phyloP scores from a whole-genome alignment of 2,797 vertebrate genomes.

The Pachyuromys duprasi region DNA sequence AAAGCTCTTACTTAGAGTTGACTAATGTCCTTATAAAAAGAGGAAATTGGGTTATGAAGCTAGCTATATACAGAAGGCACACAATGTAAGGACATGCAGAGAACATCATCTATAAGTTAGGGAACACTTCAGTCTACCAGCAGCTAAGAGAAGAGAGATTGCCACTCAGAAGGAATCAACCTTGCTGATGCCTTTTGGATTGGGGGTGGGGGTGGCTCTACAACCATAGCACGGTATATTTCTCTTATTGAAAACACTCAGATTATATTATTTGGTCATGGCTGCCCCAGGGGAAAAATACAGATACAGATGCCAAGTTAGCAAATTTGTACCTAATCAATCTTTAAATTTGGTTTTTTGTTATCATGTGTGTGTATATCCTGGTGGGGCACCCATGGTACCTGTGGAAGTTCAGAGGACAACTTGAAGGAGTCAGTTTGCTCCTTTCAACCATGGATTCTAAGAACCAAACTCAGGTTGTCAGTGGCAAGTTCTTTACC shows the following conservation, averaged over 20 bases:
- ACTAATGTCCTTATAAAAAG: slow-evolving; percentile 16
- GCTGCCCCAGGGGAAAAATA: background rate
- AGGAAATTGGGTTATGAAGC: background rate
- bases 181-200: background rate
- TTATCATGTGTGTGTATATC: background rate
- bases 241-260: slow-evolving; percentile 16
- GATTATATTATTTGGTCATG: slow-evolving; percentile 7
- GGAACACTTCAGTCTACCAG: slow-evolving; percentile 3
- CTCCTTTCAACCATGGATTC: background rate
- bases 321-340: slow-evolving; percentile 25
- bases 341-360: background rate
- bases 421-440: background rate
- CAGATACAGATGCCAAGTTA: background rate
- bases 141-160: background rate
- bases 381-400: background rate
- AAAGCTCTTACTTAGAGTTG: slow-evolving; percentile 28
- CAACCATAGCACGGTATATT: background rate
- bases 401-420: background rate
- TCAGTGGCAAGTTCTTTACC: background rate
- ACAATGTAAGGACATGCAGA: slow-evolving; percentile 17
- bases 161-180: background rate
- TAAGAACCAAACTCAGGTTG: background rate
- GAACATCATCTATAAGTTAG: background rate
- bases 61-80: background rate
- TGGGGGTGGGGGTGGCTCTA: background rate